Percentiles rank a stretch among this genome's conserved stretches.
phyloP scores from a whole-genome alignment of 2,113 vertebrate genomes.

The Gobius niger region DNA sequence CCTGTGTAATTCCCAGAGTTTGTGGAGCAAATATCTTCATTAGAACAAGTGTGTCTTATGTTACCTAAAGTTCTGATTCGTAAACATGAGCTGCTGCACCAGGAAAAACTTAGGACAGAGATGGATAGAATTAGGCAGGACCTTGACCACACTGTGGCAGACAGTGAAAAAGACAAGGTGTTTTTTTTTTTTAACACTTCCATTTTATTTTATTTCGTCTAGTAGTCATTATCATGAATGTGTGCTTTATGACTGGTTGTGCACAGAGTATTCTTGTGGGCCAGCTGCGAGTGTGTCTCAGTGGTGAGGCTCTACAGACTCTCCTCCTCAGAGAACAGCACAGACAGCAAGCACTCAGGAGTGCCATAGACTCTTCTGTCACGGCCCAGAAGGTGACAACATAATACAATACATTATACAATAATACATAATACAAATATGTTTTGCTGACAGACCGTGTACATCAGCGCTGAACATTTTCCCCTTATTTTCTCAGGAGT shows the following conservation, averaged over 20 bases:
- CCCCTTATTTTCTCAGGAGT: constrained; percentile 32
- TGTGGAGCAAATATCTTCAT: constrained; percentile 29
- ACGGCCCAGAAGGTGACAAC: constrained; percentile 11
- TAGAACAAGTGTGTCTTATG: constrained; percentile 25
- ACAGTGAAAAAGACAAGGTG: constrained; percentile 54
- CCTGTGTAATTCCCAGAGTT: constrained; percentile 41
- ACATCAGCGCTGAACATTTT: not conserved
- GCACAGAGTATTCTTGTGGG: constrained; percentile 25
- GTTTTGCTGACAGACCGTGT: too few relatives aligned
- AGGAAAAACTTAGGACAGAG: constrained; percentile 21
- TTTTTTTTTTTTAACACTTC: not conserved
- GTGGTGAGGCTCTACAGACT: constrained; percentile 1
- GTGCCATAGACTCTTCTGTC: constrained; percentile 25
- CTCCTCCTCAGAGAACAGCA: constrained; percentile 40
- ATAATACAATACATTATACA: not conserved
- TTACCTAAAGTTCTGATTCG: constrained; percentile 36
- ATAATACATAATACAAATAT: not conserved
- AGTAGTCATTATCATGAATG: not conserved
- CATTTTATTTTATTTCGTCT: too few relatives aligned
- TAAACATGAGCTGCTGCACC: constrained; percentile 31
- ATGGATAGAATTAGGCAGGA: constrained; percentile 27
- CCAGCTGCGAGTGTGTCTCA: constrained; percentile 35
- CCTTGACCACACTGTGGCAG: constrained; percentile 27
- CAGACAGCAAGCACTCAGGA: constrained; percentile 47
- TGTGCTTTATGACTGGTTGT: not conserved